These are phyloP conservation scores for Trissonchulus sp. DNA, from an alignment of 2,888 invertebrate species.

Conservation along the genomic window DNA sequence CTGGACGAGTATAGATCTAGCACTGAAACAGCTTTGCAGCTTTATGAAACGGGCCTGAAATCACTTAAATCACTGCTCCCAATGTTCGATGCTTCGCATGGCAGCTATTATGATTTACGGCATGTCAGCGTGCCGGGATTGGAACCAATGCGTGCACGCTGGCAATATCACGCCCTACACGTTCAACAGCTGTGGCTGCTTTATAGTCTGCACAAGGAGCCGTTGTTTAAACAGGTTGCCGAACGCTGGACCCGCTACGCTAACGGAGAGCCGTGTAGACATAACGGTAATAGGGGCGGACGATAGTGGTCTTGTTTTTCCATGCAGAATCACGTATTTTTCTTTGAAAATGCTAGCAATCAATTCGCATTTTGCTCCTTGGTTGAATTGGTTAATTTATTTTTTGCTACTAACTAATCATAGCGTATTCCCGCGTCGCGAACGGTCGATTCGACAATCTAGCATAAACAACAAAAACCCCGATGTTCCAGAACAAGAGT, in stretches of 20 bases:
- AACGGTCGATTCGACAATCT: too few species aligned
- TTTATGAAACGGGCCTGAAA: conserved; percentile 75
- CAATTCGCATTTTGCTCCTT: too few species aligned
- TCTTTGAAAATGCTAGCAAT: too few species aligned
- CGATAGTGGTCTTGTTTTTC: too few species aligned
- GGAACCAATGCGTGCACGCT: conserved; percentile 80
- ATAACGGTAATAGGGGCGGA: neutral
- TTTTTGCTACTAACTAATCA: too few species aligned
- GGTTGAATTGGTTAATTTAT: too few species aligned
- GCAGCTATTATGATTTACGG: conserved; percentile 88
- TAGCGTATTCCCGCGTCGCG: too few species aligned
- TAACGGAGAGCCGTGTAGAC: conserved; percentile 12
- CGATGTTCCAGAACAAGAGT: too few species aligned
- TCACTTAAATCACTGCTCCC: conserved; percentile 79
- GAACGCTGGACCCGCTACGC: conserved; percentile 47
- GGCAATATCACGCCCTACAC: conserved; percentile 99
- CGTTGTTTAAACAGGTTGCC: conserved; percentile 34
- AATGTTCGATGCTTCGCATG: conserved; percentile 88
- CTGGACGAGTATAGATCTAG: conserved; percentile 38
- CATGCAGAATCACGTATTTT: too few species aligned
- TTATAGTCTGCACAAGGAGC: conserved; percentile 30
- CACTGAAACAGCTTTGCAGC: neutral
- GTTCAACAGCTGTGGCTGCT: conserved; percentile 78
- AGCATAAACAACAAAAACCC: too few species aligned
- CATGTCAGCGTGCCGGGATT: conserved; percentile 72